Percentiles rank a stretch among this genome's conserved stretches.
These are phyloP conservation scores for Acrossocheilus fasciatus DNA, from an alignment of 2,797 vertebrate species.

Conservation along the genomic window DNA sequence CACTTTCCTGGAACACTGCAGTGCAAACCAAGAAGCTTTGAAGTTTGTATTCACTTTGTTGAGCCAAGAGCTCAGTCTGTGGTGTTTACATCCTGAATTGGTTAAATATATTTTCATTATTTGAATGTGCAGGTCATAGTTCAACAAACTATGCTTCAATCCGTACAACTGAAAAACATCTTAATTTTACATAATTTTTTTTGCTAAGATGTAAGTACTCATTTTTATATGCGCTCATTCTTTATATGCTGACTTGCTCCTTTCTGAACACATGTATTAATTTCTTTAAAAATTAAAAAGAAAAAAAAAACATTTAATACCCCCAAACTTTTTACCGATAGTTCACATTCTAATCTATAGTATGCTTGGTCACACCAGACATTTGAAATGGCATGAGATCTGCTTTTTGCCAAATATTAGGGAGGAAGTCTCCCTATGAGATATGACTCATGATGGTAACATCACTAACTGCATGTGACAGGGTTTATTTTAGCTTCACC, in stretches of 20 bases:
- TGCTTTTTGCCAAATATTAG: conserved; percentile 38
- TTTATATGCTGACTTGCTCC: too few species aligned
- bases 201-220: too few species aligned
- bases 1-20: background rate
- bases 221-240: too few species aligned
- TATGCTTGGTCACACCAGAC: background rate
- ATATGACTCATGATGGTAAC: conserved; percentile 45
- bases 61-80: background rate
- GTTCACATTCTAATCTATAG: background rate
- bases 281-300: background rate
- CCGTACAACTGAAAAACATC: too few species aligned
- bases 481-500: conserved; percentile 17
- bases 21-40: background rate
- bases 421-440: conserved; percentile 31
- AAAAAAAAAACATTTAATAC: background rate
- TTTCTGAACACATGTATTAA: background rate
- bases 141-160: background rate
- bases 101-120: background rate
- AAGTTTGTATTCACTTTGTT: background rate
- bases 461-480: conserved; percentile 34
- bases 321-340: background rate
- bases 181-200: too few species aligned
- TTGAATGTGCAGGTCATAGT: background rate
- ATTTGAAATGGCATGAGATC: conserved; percentile 23
- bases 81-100: background rate